These are phyloP conservation scores for Archocentrus centrarchus DNA, from an alignment of 2,113 vertebrate genomes.

Conservation along the genomic window DNA sequence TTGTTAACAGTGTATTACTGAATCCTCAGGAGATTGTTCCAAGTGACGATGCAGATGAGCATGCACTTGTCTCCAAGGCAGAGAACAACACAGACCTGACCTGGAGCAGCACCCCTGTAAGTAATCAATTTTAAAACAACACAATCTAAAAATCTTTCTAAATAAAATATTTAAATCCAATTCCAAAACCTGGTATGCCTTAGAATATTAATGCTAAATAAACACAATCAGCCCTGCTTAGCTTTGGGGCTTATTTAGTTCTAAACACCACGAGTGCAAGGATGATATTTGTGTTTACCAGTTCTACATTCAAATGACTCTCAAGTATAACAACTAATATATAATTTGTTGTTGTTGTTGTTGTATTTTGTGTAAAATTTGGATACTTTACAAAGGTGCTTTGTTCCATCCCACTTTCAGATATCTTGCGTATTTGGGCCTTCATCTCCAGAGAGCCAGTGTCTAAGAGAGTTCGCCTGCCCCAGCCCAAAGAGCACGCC, in stretches of 20 bases:
- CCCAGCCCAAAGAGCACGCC: slow-evolving; percentile 79
- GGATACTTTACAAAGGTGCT: neutral
- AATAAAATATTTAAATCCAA: neutral
- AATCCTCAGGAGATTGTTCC: slow-evolving; percentile 68
- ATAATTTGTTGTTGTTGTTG: accelerated
- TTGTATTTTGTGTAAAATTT: neutral
- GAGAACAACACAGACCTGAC: slow-evolving; percentile 68
- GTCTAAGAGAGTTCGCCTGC: slow-evolving; percentile 64
- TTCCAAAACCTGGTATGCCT: neutral
- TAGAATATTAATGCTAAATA: neutral
- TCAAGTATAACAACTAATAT: neutral
- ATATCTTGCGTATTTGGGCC: slow-evolving; percentile 56
- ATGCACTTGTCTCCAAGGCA: slow-evolving; percentile 59
- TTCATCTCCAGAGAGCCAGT: slow-evolving; percentile 64
- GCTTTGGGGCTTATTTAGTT: neutral
- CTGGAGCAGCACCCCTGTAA: slow-evolving; percentile 72
- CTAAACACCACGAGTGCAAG: neutral
- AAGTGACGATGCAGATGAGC: slow-evolving; percentile 84
- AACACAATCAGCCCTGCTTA: neutral
- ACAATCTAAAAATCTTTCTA: neutral
- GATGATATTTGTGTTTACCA: neutral
- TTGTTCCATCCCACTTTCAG: slow-evolving; percentile 47
- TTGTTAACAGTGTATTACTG: neutral
- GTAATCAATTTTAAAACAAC: slow-evolving; percentile 9
- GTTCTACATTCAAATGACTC: neutral